Base-by-base conservation (phyloP, 2,888 invertebrate species). In the Sphinx pinastri region DNA sequence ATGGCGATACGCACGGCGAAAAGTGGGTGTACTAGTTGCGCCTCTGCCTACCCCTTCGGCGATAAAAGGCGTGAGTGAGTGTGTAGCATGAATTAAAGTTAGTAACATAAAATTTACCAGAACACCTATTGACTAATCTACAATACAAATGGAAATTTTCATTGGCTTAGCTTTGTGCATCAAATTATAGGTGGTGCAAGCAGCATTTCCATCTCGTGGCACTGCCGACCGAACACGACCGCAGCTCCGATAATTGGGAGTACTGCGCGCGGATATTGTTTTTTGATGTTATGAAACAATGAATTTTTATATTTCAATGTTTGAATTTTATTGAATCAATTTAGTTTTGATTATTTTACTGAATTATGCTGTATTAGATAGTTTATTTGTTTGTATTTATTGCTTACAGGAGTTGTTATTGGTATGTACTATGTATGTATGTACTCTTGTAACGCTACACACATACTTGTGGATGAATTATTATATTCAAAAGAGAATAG, bases 181-280 rank as follows among this genome's bases (percentile, higher is more conserved):
- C 63, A 68, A 70, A 69, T 71, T 71, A 58, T 68, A 59, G 68
- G 68, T 71, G 68, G 58, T 63, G 66, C 73, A 67, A 67, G 68
- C 52, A 66, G 77, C 81, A 84, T 85, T 86, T 82, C 82, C 81
- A 84, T 86, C 84, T 82, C 76, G 79, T 69, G 77, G 79, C 81
- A 75, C 72, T 75, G 68, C 74, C 78, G 82, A 81, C 79, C 83
- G 79, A 80, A 79, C 83, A 76, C 77, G 74, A 84, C 88, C 88
- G 79, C 88, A 88, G 75, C 73, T 73, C 73, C 72, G 70, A 75
- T 85, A 87, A 87, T 87, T 85, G 84, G 85, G 81, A 79, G 78
- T 78, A 79, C 78, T 80, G 80, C 82, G 79, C 77, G 75, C 81
- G 83, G 83, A 84, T 85, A 86, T 85, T 84, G 85, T 84, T 83